Evolutionary conservation across 2,113 vertebrate genomes (phyloP), one percentile per base, ranked within the genome.

Genomic region (Solea senegalensis): DNA sequence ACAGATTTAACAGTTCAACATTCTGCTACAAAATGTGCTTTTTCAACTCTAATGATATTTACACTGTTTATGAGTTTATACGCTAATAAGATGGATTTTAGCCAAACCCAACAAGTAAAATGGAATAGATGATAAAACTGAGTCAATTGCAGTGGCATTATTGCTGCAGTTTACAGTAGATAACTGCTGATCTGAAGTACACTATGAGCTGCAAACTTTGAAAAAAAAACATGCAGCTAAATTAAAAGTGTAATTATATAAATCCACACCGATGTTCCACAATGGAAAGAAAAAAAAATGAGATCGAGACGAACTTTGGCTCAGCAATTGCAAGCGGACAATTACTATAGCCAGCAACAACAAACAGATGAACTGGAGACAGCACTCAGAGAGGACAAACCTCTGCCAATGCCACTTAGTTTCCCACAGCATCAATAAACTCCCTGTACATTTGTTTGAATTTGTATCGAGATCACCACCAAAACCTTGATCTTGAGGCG

Each of bases 31-130:
- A 4, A 34, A 34, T 34, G 1, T 34, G 34, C 5, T 4, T 28
- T 40, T 65, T 61, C 34, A 65, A 65, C 9, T 55, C 60, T 12
- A 43, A 62, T 9, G 50, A 46, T 26, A 40, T 65, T 40, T 48
- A 28, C n/a, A 28, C 34, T 44, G 2, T 62, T 45, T 46, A 14
- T 67, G 21, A 41, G 7, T 56, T 14, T 8, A 34, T 8, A 34
- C 27, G 51, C 15, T 51, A 52, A n/a, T 51, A 50, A 12, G 40
- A 49, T 69, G 43, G 7, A 64, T 70, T 60, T 71, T n/a, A 64
- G 54, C 40, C 7, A 43, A 56, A 71, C 64, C 40, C 39, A 56
- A 54, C 57, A 63, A 52, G 45, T 57, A 49, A 69, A 67, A 34
- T 34, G 34, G 5, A 34, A 41, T 16, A 9, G 3, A 3, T 16